Conservation (phyloP, 2,113 vertebrate genomes). For the Rhinoderma darwinii region DNA sequence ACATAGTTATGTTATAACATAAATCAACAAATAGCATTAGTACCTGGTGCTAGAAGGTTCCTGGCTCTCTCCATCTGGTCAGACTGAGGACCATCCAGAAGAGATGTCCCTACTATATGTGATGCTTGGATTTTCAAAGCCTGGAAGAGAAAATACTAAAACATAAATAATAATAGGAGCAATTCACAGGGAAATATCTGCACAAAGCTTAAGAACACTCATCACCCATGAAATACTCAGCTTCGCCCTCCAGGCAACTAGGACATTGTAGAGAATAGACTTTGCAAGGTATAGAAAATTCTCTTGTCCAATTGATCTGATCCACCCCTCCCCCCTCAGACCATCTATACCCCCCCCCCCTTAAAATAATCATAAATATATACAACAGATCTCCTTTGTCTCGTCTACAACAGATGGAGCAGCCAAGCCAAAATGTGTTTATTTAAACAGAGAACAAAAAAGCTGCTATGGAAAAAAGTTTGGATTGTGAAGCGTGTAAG, state of each 20-base stretch:
- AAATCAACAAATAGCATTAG: not conserved
- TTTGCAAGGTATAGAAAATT: not conserved
- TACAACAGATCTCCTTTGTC: slow-evolving; percentile 49
- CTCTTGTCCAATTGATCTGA: not conserved
- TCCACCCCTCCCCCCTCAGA: not conserved
- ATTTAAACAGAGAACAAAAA: slow-evolving; percentile 39
- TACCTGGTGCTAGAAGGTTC: not conserved
- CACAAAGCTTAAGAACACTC: not conserved
- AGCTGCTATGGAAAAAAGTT: slow-evolving; percentile 36
- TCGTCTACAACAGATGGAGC: slow-evolving; percentile 44
- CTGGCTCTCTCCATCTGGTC: not conserved
- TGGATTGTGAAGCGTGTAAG: slow-evolving; percentile 19
- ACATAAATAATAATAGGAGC: not conserved
- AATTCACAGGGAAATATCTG: not conserved
- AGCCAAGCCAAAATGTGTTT: slow-evolving; percentile 52
- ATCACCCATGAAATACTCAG: not conserved
- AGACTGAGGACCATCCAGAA: not conserved
- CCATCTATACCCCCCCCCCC: not conserved
- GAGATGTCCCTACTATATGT: not conserved
- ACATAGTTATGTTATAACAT: not conserved
- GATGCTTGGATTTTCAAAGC: not conserved
- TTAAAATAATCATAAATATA: slow-evolving; percentile 23
- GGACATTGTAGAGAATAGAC: not conserved
- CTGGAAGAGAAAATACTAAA: not conserved
- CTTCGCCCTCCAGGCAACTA: not conserved